Evolutionary conservation across 1,140 invertebrate species (phyloP), one percentile per base, ranked within the genome.

Genomic region (Magallana gigas): DNA sequence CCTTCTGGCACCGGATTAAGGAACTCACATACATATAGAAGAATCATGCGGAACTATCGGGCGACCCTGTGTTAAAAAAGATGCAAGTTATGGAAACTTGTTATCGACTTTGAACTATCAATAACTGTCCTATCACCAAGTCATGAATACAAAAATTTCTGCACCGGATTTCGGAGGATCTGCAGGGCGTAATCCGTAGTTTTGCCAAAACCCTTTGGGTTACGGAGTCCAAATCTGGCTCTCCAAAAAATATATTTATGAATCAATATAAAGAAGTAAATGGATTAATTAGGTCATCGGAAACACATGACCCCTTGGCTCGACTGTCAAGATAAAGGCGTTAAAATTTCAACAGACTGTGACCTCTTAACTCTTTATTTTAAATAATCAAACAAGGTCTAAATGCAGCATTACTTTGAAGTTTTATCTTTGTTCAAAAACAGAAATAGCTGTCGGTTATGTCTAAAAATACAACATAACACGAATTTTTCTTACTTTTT

Each of bases 101-200:
- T 76, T 76, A 76, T 76, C 68, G 36, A 29, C 23, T 11, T 8
- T 29, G 23, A 76, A 76, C 68, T 76, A 76, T 76, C 68, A 76
- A 76, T 76, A 76, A 76, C 68, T 76, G 11, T 76, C 68, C 68
- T 76, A 76, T 76, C 68, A 62, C 23, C 8, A 76, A 76, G 29
- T 29, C 68, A 76, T 76, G 68, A 76, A 76, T 76, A 29, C 23
- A 76, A 76, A 76, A 76, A 76, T 76, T 76, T 76, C 68, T 76
- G 68, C 68, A 76, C 68, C 18, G 68, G 68, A 76, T 76, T 48
- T 76, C 8, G 68, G 36, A 36, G 36, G 68, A 29, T 36, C 68
- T 29, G 68, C 23, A 76, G 68, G 68, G 68, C 68, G 68, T 76
- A 29, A 23, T 76, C 68, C 68, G 14, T 16, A 76, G 68, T 11